A percentile compares a stretch with the other conserved stretches of the same genome.
These are phyloP conservation scores for Corythornis leucogaster DNA, from an alignment of 2,797 vertebrate genomes.

Conservation along the genomic window DNA sequence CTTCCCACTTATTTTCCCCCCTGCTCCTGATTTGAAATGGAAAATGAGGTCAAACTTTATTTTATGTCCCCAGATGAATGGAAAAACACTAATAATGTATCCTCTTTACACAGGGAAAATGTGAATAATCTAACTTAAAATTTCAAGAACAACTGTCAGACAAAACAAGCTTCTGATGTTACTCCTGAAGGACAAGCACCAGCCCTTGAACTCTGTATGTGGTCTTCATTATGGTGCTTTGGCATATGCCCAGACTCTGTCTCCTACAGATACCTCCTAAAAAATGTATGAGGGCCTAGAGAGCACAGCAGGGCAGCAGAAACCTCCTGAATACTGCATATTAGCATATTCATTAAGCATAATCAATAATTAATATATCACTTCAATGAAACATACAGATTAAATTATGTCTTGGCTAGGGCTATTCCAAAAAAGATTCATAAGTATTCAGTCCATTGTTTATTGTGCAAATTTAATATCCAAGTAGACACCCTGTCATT, in stretches of 20 bases:
- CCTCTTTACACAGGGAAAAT: not conserved
- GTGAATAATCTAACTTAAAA: slow-evolving; percentile 31
- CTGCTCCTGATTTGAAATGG: not conserved
- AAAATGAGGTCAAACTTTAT: not conserved
- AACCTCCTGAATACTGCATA: slow-evolving; percentile 55
- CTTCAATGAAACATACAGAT: slow-evolving; percentile 61
- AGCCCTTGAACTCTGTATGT: slow-evolving; percentile 67
- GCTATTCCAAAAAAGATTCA: not conserved
- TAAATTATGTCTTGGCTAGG: slow-evolving; percentile 57
- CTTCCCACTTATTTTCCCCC: not conserved
- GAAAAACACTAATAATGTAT: not conserved
- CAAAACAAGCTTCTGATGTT: slow-evolving; percentile 30
- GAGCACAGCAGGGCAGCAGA: slow-evolving; percentile 67
- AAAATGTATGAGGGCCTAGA: slow-evolving; percentile 73
- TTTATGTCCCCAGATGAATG: not conserved
- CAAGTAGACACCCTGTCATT: not conserved
- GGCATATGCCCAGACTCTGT: slow-evolving; percentile 48
- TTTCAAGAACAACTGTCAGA: slow-evolving; percentile 35
- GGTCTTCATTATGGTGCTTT: slow-evolving; percentile 35
- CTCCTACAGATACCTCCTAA: slow-evolving; percentile 63
- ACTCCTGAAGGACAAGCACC: slow-evolving; percentile 55
- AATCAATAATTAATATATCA: slow-evolving; percentile 80
- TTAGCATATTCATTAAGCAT: slow-evolving; percentile 77
- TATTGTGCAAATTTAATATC: slow-evolving; percentile 18
- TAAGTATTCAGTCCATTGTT: slow-evolving; percentile 13